These are phyloP conservation scores for Diorhabda elongata DNA, from an alignment of 1,140 invertebrate species.

Conservation along the genomic window DNA sequence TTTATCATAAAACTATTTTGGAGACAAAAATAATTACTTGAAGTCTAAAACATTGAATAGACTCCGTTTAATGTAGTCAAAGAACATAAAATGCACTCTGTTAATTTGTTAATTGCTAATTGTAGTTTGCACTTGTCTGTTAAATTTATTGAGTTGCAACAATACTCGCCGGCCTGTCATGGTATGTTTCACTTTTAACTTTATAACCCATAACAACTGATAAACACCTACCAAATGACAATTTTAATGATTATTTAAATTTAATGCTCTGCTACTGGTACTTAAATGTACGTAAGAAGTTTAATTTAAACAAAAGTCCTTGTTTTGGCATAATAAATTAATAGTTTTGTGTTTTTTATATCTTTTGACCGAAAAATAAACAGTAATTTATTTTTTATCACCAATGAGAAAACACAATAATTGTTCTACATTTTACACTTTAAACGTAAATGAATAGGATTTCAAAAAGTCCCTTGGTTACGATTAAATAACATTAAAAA, in stretches of 20 bases:
- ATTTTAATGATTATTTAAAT: background rate
- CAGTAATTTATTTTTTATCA: no score
- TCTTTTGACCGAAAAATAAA: no score
- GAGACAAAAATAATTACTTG: background rate
- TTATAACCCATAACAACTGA: constrained; percentile 1
- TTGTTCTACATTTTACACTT: no score
- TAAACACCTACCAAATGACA: background rate
- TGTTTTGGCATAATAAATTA: no score
- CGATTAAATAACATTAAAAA: no score
- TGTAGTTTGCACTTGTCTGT: constrained; percentile 1
- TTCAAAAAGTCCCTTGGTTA: no score
- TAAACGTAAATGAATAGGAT: no score
- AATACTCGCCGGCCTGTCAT: background rate
- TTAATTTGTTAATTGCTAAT: constrained; percentile 12
- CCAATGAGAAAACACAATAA: no score
- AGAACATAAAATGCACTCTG: background rate
- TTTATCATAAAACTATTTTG: no score
- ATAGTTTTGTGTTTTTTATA: no score
- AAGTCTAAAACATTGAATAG: background rate
- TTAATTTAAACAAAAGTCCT: no score
- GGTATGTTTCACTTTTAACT: constrained; percentile 1
- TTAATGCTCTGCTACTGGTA: background rate
- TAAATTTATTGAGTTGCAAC: constrained; percentile 7
- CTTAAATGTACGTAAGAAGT: no score
- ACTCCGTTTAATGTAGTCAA: background rate